Evolutionary conservation across 2,797 vertebrate genomes (phyloP).

Genomic region (Hypotaenidia okinawae): DNA sequence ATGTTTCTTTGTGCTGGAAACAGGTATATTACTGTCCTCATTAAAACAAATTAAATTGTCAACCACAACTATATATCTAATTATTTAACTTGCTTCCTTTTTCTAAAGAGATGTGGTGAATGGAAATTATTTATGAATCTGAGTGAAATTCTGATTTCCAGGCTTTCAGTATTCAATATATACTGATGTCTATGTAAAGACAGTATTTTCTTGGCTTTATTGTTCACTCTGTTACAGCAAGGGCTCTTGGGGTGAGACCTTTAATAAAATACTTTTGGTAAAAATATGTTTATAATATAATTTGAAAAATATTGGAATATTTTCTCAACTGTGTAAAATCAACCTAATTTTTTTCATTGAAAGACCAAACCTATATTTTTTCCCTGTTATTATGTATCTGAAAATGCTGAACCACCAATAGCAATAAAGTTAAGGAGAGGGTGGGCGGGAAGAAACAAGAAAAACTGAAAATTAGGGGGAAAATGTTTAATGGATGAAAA

Average conservation of each 20-base stretch:
- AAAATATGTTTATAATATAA: neutral
- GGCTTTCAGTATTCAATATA: neutral
- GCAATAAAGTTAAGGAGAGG: neutral
- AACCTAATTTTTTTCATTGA: neutral
- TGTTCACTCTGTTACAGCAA: neutral
- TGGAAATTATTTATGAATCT: neutral
- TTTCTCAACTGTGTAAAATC: neutral
- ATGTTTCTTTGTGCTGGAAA: constrained; percentile 52
- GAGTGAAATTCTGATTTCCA: neutral
- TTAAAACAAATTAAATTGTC: constrained; percentile 69
- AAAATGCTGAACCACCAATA: neutral
- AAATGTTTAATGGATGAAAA: neutral
- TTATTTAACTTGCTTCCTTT: constrained; percentile 50
- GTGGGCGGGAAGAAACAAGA: neutral
- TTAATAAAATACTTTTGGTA: neutral
- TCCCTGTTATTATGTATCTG: neutral
- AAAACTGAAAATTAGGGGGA: neutral
- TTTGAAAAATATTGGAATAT: neutral
- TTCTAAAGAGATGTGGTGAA: neutral
- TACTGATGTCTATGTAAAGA: neutral
- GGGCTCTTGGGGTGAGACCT: neutral
- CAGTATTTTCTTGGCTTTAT: neutral
- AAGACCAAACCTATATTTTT: neutral
- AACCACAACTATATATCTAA: neutral
- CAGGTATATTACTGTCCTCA: constrained; percentile 26